A percentile compares a stretch with the other conserved stretches of the same genome.
Evolutionary conservation across 2,797 vertebrate species (phyloP).

Genomic region (Hyperoplus lanceolatus): DNA sequence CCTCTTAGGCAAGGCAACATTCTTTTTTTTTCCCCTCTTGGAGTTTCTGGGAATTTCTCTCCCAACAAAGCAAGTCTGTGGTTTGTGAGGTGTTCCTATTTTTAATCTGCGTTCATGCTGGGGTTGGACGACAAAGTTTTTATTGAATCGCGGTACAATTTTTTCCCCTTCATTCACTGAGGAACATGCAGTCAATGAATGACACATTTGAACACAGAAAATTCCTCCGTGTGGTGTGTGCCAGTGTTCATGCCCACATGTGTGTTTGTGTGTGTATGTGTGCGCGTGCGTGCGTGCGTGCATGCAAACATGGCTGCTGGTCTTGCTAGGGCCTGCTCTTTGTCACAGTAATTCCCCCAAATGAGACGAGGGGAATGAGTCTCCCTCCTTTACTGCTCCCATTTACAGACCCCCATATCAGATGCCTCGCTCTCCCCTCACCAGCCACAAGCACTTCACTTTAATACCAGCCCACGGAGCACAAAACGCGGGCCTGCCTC

Average conservation of each 20-base stretch:
- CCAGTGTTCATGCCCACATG: constrained; percentile 32
- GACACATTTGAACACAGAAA: constrained; percentile 52
- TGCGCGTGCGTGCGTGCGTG: constrained; percentile 21
- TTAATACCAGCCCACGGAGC: constrained; percentile 61
- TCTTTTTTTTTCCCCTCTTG: constrained; percentile 42
- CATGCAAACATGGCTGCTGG: constrained; percentile 60
- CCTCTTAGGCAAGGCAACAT: constrained; percentile 30
- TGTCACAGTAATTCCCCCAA: constrained; percentile 79
- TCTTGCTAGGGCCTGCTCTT: constrained; percentile 65
- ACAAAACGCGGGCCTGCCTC: constrained; percentile 38
- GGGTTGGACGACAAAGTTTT: constrained; percentile 42
- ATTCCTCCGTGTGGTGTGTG: constrained; percentile 30
- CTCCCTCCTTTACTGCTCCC: constrained; percentile 64
- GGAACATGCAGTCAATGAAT: constrained; percentile 38
- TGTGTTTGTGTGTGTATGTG: constrained; percentile 24
- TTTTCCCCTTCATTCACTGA: constrained; percentile 16
- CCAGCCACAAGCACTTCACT: constrained; percentile 76
- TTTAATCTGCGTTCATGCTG: constrained; percentile 51
- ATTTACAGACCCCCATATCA: constrained; percentile 71
- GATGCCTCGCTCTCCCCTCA: constrained; percentile 67
- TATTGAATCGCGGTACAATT: constrained; percentile 31
- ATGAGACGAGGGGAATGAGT: constrained; percentile 72
- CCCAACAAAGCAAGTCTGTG: constrained; percentile 57
- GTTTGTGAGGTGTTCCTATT: constrained; percentile 67
- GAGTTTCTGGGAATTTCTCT: constrained; percentile 64